These are phyloP conservation scores for Salpingus planirostris DNA, from an alignment of 2,888 invertebrate species.

Conservation along the genomic window DNA sequence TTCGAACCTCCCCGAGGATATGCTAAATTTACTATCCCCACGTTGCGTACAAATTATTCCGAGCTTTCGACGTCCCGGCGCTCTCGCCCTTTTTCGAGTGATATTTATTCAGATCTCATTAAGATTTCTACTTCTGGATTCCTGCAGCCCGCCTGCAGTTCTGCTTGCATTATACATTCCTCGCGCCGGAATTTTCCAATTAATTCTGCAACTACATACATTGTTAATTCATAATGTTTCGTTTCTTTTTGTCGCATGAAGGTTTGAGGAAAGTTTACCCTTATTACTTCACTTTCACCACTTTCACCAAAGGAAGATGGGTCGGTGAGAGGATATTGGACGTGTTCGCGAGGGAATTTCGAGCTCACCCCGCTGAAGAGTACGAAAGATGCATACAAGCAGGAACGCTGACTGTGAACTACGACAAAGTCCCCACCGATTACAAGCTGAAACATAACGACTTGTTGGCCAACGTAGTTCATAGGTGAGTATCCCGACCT, in stretches of 20 bases:
- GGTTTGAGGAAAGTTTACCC: constrained; percentile 94
- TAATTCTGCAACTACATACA: too few species aligned
- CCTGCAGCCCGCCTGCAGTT: too few species aligned
- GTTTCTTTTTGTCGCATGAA: constrained; percentile 39
- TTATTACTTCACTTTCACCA: constrained; percentile 93
- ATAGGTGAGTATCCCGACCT: constrained; percentile 78
- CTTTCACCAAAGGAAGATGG: constrained; percentile 95
- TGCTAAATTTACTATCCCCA: neutral
- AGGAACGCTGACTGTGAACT: constrained; percentile 89
- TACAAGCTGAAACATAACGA: constrained; percentile 91
- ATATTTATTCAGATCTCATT: too few species aligned
- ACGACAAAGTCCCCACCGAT: constrained; percentile 82
- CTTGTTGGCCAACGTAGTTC: constrained; percentile 84
- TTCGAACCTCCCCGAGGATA: neutral
- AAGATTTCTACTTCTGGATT: too few species aligned
- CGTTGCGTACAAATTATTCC: too few species aligned
- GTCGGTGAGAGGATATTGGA: constrained; percentile 88
- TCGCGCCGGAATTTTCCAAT: too few species aligned
- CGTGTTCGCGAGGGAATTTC: constrained; percentile 86
- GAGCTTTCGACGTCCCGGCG: too few species aligned
- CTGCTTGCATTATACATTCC: neutral
- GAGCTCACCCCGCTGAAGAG: constrained; percentile 88
- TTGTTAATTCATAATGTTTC: too few species aligned
- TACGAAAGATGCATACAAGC: constrained; percentile 86
- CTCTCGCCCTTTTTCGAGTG: too few species aligned